Percentiles rank a stretch among this genome's conserved stretches.
Conservation (phyloP, 2,888 invertebrate genomes). For the Subacronicta megacephala region DNA sequence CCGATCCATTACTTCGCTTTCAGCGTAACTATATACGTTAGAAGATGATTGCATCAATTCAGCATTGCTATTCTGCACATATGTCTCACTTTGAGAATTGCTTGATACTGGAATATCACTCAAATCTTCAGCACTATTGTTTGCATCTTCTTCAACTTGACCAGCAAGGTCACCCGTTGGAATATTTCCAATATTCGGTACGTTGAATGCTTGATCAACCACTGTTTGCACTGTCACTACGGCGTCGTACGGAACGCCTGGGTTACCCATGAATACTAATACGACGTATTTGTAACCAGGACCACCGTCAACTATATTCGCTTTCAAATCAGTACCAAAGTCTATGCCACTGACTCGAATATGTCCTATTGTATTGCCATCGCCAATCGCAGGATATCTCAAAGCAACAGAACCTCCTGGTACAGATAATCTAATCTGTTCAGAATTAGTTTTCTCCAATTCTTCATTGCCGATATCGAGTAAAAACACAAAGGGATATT, state of each 20-base stretch:
- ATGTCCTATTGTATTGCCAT: constrained; percentile 79
- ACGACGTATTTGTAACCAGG: constrained; percentile 84
- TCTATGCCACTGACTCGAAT: constrained; percentile 84
- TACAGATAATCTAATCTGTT: constrained; percentile 79
- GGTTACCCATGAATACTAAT: constrained; percentile 79
- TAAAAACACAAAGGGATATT: constrained; percentile 82
- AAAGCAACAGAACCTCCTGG: constrained; percentile 84
- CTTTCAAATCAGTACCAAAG: constrained; percentile 82
- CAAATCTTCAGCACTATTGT: constrained; percentile 65
- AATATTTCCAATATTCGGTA: constrained; percentile 42
- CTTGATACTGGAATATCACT: constrained; percentile 68
- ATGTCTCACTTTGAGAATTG: constrained; percentile 43
- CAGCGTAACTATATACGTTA: constrained; percentile 68
- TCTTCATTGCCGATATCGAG: constrained; percentile 87
- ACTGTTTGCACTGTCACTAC: constrained; percentile 80
- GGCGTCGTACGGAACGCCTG: constrained; percentile 76
- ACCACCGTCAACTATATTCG: constrained; percentile 82
- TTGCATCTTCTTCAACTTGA: constrained; percentile 55
- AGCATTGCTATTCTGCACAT: constrained; percentile 54
- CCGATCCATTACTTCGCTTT: constrained; percentile 59
- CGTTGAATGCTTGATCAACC: constrained; percentile 40
- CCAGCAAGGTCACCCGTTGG: constrained; percentile 34
- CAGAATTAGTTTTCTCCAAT: constrained; percentile 76
- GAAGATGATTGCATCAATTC: constrained; percentile 73
- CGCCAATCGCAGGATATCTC: constrained; percentile 79